Conservation (phyloP, 2,888 invertebrate genomes). For the Falcaria lacertinaria region DNA sequence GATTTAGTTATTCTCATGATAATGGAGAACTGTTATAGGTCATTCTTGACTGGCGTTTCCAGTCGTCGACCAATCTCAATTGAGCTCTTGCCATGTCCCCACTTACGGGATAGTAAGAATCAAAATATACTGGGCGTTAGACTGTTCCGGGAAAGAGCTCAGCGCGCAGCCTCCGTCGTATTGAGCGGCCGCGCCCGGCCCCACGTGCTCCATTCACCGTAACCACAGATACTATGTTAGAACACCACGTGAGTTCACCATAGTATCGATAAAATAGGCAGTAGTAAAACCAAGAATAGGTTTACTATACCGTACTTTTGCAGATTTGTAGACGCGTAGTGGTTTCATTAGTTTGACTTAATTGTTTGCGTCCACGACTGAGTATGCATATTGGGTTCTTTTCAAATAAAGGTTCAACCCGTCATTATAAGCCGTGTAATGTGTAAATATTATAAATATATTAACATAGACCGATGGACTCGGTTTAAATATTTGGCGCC, state of each 20-base stretch:
- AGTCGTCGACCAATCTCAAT: constrained; percentile 8
- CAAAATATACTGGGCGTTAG: constrained; percentile 18
- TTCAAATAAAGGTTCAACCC: no score
- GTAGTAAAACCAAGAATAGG: constrained; percentile 36
- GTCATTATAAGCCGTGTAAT: not conserved
- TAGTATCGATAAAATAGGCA: constrained; percentile 25
- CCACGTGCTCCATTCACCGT: constrained; percentile 63
- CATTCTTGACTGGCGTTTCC: constrained; percentile 17
- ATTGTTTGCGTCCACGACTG: no score
- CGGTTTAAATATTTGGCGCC: constrained; percentile 17
- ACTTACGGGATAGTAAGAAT: constrained; percentile 17
- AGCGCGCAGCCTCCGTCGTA: constrained; percentile 65
- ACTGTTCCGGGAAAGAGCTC: constrained; percentile 43
- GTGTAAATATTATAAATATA: constrained; percentile 1
- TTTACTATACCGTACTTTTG: constrained; percentile 10
- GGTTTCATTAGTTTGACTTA: not conserved
- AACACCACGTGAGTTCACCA: constrained; percentile 37
- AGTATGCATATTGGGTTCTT: not conserved
- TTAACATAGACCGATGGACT: constrained; percentile 18
- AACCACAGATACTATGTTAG: constrained; percentile 38
- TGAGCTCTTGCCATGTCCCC: constrained; percentile 15
- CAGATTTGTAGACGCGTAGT: constrained; percentile 1
- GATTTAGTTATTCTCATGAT: constrained; percentile 16
- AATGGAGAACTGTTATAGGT: constrained; percentile 8
- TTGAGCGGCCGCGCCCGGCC: constrained; percentile 62